Percentiles rank a stretch among this genome's conserved stretches.
Conservation (phyloP, 2,113 vertebrate genomes). For the Neomonachus schauinslandi region DNA sequence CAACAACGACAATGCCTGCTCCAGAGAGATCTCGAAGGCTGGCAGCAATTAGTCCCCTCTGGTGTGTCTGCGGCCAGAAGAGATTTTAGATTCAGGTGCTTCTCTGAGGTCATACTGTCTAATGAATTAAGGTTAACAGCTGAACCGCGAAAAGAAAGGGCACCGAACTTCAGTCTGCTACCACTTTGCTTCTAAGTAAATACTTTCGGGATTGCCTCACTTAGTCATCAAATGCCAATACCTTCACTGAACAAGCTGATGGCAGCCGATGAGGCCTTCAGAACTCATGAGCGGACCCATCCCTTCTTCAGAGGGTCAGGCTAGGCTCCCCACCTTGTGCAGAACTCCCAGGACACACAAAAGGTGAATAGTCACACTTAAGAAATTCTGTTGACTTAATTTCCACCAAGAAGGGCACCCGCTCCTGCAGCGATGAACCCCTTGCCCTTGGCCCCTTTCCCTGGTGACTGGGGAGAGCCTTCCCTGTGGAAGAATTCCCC, state of each 20-base stretch:
- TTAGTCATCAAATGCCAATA: slow-evolving; percentile 44
- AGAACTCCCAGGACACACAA: slow-evolving; percentile 30
- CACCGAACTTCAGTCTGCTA: slow-evolving; percentile 64
- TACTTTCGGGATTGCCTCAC: slow-evolving; percentile 60
- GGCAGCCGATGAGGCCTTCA: not conserved
- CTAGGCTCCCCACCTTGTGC: not conserved
- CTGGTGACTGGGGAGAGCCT: slow-evolving; percentile 65
- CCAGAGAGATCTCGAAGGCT: slow-evolving; percentile 48
- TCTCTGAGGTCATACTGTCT: slow-evolving; percentile 76
- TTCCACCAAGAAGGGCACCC: slow-evolving; percentile 39
- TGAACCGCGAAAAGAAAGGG: slow-evolving; percentile 70
- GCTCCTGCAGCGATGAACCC: slow-evolving; percentile 42
- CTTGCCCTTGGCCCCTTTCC: slow-evolving; percentile 59
- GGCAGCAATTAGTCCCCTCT: slow-evolving; percentile 65
- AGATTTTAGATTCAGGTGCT: not conserved
- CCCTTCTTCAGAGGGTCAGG: not conserved
- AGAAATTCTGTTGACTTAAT: slow-evolving; percentile 64
- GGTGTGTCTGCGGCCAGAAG: slow-evolving; percentile 59
- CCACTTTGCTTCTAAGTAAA: slow-evolving; percentile 59
- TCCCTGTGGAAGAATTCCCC: slow-evolving; percentile 74
- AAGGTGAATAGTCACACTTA: not conserved
- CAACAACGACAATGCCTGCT: not conserved
- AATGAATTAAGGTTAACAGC: slow-evolving; percentile 80
- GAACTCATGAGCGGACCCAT: not conserved
- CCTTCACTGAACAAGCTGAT: slow-evolving; percentile 50